phyloP scores from a whole-genome alignment of 2,797 vertebrate genomes.

The Sebastes steindachneri region DNA sequence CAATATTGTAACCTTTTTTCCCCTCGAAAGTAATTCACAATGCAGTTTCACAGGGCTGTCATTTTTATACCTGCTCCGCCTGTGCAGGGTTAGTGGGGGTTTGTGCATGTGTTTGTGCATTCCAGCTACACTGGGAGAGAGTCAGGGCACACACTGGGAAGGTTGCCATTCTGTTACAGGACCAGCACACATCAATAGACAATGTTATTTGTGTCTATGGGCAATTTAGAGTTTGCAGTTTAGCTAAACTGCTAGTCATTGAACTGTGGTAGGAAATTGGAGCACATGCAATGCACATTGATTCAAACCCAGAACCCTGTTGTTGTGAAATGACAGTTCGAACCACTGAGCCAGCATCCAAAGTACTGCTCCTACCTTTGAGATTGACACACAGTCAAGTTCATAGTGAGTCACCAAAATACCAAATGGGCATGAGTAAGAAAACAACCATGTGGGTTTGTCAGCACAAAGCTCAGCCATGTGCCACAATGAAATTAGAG shows the following conservation, averaged over 20 bases:
- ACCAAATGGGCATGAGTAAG: neutral
- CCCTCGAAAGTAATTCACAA: too few species aligned
- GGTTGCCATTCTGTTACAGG: constrained; percentile 6
- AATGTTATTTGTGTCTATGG: constrained; percentile 6
- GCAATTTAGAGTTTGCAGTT: constrained; percentile 17
- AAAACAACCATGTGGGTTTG: constrained; percentile 1
- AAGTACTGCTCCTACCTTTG: neutral
- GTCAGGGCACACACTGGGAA: constrained; percentile 2
- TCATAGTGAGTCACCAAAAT: constrained; percentile 10
- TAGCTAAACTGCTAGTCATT: neutral
- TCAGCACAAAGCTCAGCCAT: neutral
- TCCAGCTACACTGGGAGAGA: neutral
- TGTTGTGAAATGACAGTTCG: constrained; percentile 8
- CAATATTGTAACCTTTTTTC: too few species aligned
- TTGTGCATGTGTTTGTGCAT: neutral
- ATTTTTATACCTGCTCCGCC: neutral
- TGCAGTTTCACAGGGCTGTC: neutral
- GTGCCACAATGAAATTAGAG: constrained; percentile 14
- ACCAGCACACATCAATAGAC: neutral
- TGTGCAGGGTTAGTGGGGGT: neutral
- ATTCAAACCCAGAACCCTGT: neutral
- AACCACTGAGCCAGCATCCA: neutral
- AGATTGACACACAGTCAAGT: constrained; percentile 4
- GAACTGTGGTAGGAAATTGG: neutral
- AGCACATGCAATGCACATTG: neutral